Evolutionary conservation across 2,888 invertebrate species (phyloP), one percentile per base, ranked within the genome.

Genomic region (Parnassius smintheus): DNA sequence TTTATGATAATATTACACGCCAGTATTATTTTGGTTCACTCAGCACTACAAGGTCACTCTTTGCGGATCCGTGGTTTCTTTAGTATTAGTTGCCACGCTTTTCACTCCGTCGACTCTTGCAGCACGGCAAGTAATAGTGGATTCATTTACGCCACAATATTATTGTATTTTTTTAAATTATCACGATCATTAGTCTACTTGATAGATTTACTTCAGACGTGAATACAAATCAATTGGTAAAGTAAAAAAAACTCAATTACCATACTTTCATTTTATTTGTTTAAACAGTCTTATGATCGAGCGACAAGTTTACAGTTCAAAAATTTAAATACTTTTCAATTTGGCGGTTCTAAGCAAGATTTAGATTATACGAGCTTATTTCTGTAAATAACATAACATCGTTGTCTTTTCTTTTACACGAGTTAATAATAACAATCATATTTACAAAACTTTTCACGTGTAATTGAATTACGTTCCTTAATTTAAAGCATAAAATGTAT

Each of bases 231-330:
- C 10, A 25, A 25, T 3, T 9, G 10, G 22, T 18, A 2, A 18
- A 25, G 11, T 22, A 2, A 35, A 59, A 59, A 70, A 69, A 62
- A 64, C 60, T 48, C 25, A 25, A 25, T n/a, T 52, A 54, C 46
- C 66, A 68, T 66, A 74, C 71, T 81, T 76, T 75, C 61, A 78
- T 79, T 89, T 87, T 85, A 84, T 85, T 88, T 85, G 78, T 86
- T 85, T 85, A 89, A 91, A 91, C 91, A 91, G 91, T 90, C 91
- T 91, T 91, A 89, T 88, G 79, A 88, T 86, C 87, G 86, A 90
- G 86, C 84, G 83, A 80, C 82, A 76, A 78, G 81, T 85, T 85
- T 84, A 88, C 85, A 82, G 68, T 81, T 52, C 46, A 51, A 51
- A 77, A 74, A 75, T 75, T 78, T 85, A 86, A 86, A 87, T 85